Base-by-base conservation (phyloP, 2,113 vertebrate genomes). In the Turnix velox region DNA sequence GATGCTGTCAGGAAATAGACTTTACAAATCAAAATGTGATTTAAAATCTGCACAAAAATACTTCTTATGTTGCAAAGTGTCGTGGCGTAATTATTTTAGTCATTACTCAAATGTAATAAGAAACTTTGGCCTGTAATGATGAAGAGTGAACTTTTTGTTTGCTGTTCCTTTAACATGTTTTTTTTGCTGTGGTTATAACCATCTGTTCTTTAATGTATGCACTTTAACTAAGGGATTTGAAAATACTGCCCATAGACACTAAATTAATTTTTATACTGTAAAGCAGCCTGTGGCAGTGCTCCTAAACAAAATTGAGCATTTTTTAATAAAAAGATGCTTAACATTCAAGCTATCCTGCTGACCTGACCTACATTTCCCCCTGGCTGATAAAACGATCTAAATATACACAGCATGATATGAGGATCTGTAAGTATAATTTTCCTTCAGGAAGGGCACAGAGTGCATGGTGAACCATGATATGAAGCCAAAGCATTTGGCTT, bases 271-370 rank as follows among this genome's bases (percentile, higher is more conserved):
- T 95, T 92, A 51, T 91, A 75, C 55, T 72, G 46, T 93, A 87
- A 92, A 85, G 87, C 71, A 92, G 87, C 89, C 96, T 46, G 84
- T 93, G 92, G 94, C 92, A 87, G 42, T 85, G 67, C 89, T 95
- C 46, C 94, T 95, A 85, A 95, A 82, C 74, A 93, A 87, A 93
- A 96, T 76, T 88, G 74, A 89, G 87, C 94, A 74, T 92, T 96
- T 94, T 94, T 94, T 93, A 95, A 94, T 95, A 96, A 94, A 95
- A 94, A 95, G 87, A 89, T 92, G 58, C 81, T 96, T 96, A 96
- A 82, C 78, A 76, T 94, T 92, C 89, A 93, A 85, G 91, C 94
- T 93, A 51, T 91, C 92, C 84, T 93, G 91, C 92, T 95, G 95
- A 83, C 95, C 91, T 96, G 91, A 93, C 91, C 91, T 94, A 65